Evolutionary conservation across 2,797 vertebrate species (phyloP).

Genomic region (Paramormyrops hopkinsi): DNA sequence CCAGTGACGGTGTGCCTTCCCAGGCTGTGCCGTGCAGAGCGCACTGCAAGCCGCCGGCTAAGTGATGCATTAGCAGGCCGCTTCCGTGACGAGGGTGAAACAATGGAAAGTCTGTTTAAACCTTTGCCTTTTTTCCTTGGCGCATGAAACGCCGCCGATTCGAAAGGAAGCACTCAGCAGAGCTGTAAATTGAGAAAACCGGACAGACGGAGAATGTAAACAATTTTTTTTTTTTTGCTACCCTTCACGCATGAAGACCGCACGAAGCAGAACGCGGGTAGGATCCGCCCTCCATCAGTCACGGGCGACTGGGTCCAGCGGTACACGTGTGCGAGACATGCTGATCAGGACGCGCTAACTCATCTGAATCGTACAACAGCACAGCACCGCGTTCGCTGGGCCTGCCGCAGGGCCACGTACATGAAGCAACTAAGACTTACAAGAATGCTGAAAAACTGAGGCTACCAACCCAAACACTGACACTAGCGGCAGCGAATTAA

Average conservation of each 20-base stretch:
- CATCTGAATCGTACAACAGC: neutral
- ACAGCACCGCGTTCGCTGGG: neutral
- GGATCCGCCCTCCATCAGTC: neutral
- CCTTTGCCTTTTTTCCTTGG: constrained; percentile 16
- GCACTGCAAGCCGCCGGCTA: neutral
- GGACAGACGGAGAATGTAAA: neutral
- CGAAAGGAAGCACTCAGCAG: constrained; percentile 12
- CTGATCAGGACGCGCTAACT: neutral
- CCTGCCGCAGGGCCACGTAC: neutral
- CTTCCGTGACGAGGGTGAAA: neutral
- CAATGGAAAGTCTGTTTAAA: constrained; percentile 8
- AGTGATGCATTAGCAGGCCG: neutral
- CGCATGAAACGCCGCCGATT: constrained; percentile 14
- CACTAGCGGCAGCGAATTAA: neutral
- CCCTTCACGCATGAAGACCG: constrained; percentile 8
- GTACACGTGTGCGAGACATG: neutral
- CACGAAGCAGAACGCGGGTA: neutral
- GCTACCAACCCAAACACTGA: neutral
- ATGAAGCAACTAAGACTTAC: neutral
- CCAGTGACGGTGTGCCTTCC: neutral
- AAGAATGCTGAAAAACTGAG: neutral
- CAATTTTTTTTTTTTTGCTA: neutral
- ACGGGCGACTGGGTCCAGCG: neutral
- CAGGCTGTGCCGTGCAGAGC: neutral
- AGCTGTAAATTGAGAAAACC: constrained; percentile 16